These are phyloP conservation scores for Penaeus monodon DNA, from an alignment of 2,888 invertebrate species.

Conservation along the genomic window DNA sequence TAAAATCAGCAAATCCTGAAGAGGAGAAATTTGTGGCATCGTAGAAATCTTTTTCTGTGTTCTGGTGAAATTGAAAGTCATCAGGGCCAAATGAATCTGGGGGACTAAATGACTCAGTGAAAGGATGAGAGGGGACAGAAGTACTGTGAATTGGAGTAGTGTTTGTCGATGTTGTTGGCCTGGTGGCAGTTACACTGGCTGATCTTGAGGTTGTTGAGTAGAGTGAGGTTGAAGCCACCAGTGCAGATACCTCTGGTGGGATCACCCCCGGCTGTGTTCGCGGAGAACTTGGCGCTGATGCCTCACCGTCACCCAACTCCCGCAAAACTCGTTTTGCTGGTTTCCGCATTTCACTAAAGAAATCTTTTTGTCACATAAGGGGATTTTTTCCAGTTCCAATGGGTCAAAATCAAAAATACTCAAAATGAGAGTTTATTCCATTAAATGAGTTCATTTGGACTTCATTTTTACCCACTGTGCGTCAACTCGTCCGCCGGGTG, in stretches of 20 bases:
- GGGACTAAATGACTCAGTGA: constrained; percentile 62
- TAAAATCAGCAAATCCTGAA: constrained; percentile 63
- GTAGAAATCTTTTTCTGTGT: constrained; percentile 48
- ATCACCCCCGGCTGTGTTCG: constrained; percentile 63
- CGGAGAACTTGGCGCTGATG: constrained; percentile 52
- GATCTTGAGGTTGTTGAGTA: constrained; percentile 56
- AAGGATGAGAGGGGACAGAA: constrained; percentile 66
- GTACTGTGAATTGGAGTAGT: constrained; percentile 67
- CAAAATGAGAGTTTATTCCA: constrained; percentile 72
- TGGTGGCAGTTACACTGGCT: constrained; percentile 48
- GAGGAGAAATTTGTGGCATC: constrained; percentile 52
- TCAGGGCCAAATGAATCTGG: constrained; percentile 55
- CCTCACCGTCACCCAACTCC: constrained; percentile 75
- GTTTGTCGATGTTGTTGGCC: constrained; percentile 67
- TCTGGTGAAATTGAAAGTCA: constrained; percentile 48
- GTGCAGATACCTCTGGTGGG: constrained; percentile 65
- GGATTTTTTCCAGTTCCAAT: constrained; percentile 89
- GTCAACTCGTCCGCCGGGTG: constrained; percentile 52
- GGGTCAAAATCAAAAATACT: constrained; percentile 95
- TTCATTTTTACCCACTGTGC: constrained; percentile 44
- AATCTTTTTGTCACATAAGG: constrained; percentile 96
- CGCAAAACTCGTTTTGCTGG: constrained; percentile 93
- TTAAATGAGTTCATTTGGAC: constrained; percentile 9
- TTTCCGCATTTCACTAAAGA: constrained; percentile 95
- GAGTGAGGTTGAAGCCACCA: constrained; percentile 64